Evolutionary conservation across 2,888 invertebrate species (phyloP), one percentile per base, ranked within the genome.

Genomic region (Tryphoninae sp.): DNA sequence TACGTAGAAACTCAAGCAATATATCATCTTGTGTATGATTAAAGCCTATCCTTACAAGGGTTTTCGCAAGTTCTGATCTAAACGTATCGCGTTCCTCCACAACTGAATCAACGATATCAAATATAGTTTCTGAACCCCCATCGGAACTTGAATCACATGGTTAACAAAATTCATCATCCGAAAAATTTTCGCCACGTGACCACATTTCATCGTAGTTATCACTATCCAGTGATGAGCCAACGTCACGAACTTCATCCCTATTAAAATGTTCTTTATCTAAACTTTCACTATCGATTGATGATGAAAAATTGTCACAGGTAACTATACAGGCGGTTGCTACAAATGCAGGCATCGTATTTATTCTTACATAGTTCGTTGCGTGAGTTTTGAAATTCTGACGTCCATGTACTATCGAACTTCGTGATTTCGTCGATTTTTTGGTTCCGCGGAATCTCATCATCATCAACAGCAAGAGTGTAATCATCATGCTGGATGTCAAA

Each of bases 21-120:
- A 11, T 33, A 77, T 77, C 77, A 33, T 69, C 69, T 51, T 76
- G 76, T 3, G 61, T 23, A 61, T 76, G 76, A 58, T 13, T 68
- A 2, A 76, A 11, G 6, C 53, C 4, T 65, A 45, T 23, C n/a
- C 7, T 40, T 33, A 61, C 51, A 40, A 69, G 49, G 6, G 23
- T 61, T 13, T 3, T 26, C 19, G 61, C 72, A 59, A 72, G 72
- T 61, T 72, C 58, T 11, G 11, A 61, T 61, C 42, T 42, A 64
- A 64, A 64, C 3, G 64, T 19, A 45, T 45, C 13, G 9, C 4
- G 6, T 64, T 64, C 13, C 45, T 64, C 64, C 22, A 64, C 45
- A 64, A 64, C 19, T 64, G 45, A 6, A 11, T 19, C 9, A 22
- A 45, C 42, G 9, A 45, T 64, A 64, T 64, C 11, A 11, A 64